Evolutionary conservation across 2,888 invertebrate genomes (phyloP), one percentile per base, ranked within the genome.

Genomic region (Agrilus mali): DNA sequence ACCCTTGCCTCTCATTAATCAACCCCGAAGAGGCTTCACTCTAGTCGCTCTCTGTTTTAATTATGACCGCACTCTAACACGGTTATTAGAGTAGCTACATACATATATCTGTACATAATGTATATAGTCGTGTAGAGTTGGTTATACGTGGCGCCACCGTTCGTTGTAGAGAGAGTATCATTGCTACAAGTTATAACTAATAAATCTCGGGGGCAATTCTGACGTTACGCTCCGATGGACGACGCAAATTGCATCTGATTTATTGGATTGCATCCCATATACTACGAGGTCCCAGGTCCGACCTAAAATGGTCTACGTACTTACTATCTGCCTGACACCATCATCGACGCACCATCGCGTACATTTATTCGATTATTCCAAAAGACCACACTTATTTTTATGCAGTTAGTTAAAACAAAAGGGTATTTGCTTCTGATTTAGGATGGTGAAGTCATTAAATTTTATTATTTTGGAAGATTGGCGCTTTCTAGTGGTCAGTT

Each of bases 171-270:
- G 8, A 8, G 8, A 53, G 50, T 50, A 49, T 51, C 54, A 52
- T 52, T 53, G 27, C 10, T 27, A 52, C 53, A 57, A 58, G 57
- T 59, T 59, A 59, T 59, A 57, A 58, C 59, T 56, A 58, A 59
- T 59, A 59, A 59, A 59, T 59, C 59, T 58, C 50, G 50, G 50
- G 47, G 49, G 58, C 58, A 59, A 59, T 59, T 59, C 58, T 57
- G 57, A 54, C 51, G 53, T 51, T 53, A 51, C 60, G 58, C 58
- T 58, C 47, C 51, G 55, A 47, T 60, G 57, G 52, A 49, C 27
- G 27, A 27, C 55, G 50, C 58, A 58, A 58, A 60, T 60, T 60
- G 58, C 58, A 59, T 57, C 56, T 58, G 58, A 59, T 59, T 59
- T 59, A 59, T 58, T 51, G 48, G 51, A 54, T 51, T 53, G 53